phyloP scores from a whole-genome alignment of 2,797 vertebrate species.

The Microcaecilia unicolor region DNA sequence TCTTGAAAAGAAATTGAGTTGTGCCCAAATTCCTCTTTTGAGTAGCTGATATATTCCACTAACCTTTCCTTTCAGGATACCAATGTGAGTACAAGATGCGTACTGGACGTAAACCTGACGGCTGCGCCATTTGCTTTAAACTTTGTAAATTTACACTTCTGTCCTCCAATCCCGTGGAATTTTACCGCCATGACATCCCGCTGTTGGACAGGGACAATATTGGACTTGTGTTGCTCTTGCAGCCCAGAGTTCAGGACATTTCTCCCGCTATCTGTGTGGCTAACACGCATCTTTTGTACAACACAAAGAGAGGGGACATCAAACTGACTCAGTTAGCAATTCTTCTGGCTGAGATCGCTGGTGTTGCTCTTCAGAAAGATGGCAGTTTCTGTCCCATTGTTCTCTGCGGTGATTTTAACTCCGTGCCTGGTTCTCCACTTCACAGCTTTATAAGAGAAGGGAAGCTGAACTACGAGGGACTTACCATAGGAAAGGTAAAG shows the following conservation, averaged over 20 bases:
- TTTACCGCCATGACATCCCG: conserved; percentile 65
- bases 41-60: neutral
- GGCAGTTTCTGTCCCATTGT: conserved; percentile 68
- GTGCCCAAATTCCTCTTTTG: neutral
- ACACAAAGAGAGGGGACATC: conserved; percentile 87
- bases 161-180: conserved; percentile 79
- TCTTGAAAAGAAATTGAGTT: neutral
- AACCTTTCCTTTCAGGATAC: conserved; percentile 72
- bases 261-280: conserved; percentile 66
- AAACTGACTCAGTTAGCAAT: conserved; percentile 89
- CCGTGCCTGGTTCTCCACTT: conserved; percentile 80
- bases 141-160: conserved; percentile 73
- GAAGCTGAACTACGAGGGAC: conserved; percentile 68
- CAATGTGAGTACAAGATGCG: conserved; percentile 89
- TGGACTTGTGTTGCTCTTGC: conserved; percentile 78
- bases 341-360: conserved; percentile 81
- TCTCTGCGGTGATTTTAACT: conserved; percentile 93
- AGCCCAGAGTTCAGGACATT: conserved; percentile 37
- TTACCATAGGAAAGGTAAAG: conserved; percentile 75
- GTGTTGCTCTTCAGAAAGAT: conserved; percentile 55
- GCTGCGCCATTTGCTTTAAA: conserved; percentile 84
- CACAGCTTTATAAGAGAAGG: conserved; percentile 82
- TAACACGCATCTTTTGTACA: conserved; percentile 91
- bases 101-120: conserved; percentile 86
- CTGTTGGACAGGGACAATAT: conserved; percentile 90